phyloP scores from a whole-genome alignment of 2,888 invertebrate species.

The Prosopocoilus inquinatus region DNA sequence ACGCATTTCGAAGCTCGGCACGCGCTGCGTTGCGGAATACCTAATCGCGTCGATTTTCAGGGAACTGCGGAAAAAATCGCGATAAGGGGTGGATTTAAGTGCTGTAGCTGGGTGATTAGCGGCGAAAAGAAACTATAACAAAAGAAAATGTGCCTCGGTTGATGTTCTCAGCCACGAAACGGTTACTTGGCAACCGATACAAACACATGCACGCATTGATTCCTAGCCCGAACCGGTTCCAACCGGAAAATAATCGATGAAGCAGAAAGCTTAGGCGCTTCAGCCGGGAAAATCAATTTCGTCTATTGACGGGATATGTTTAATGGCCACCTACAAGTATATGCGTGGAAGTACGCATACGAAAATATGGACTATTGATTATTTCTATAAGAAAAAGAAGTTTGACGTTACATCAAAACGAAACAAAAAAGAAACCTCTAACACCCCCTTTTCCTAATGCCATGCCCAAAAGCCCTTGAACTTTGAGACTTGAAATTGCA shows the following conservation, averaged over 20 bases:
- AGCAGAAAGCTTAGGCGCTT: constrained; percentile 27
- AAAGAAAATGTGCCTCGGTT: constrained; percentile 41
- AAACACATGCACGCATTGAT: constrained; percentile 48
- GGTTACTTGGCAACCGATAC: constrained; percentile 48
- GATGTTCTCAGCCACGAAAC: constrained; percentile 40
- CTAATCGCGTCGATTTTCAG: neutral
- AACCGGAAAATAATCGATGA: constrained; percentile 37
- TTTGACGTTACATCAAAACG: too few relatives aligned
- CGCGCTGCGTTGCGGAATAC: neutral
- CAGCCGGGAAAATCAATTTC: constrained; percentile 34
- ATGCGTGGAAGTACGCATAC: too few relatives aligned
- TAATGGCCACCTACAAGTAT: constrained; percentile 7
- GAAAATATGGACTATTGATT: too few relatives aligned
- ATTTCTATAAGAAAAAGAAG: too few relatives aligned
- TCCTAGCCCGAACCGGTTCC: constrained; percentile 38
- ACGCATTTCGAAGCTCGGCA: neutral
- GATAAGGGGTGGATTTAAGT: constrained; percentile 6
- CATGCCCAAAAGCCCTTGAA: too few relatives aligned
- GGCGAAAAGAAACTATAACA: constrained; percentile 37
- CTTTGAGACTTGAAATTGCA: too few relatives aligned
- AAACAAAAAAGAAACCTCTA: too few relatives aligned
- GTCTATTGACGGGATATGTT: constrained; percentile 24
- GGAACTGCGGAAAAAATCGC: constrained; percentile 15
- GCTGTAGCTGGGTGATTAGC: constrained; percentile 9
- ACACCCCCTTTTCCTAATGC: too few relatives aligned